These are phyloP conservation scores for Oxygymnocypris stewartii DNA, from an alignment of 2,113 vertebrate genomes.

Conservation along the genomic window DNA sequence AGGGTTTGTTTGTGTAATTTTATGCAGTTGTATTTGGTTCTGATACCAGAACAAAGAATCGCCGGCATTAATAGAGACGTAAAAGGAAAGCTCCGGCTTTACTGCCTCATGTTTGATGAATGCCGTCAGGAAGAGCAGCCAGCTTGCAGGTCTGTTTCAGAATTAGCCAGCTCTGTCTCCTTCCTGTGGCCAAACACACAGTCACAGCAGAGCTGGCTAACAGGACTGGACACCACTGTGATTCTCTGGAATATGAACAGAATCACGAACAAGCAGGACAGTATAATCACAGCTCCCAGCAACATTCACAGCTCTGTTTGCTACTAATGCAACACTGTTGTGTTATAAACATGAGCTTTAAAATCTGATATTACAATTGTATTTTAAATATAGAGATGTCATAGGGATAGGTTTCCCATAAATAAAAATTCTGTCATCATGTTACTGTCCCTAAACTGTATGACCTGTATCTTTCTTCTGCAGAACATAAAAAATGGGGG, in stretches of 20 bases:
- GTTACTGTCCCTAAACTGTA: neutral
- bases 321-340: neutral
- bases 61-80: slow-evolving; percentile 6
- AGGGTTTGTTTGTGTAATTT: neutral
- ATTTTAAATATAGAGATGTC: neutral
- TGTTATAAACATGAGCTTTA: neutral
- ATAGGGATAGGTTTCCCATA: neutral
- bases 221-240: slow-evolving; percentile 17
- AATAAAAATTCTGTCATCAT: neutral
- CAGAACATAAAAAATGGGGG: neutral
- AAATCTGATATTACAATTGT: neutral
- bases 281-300: slow-evolving; percentile 5
- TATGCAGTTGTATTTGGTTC: neutral
- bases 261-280: neutral
- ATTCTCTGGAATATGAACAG: slow-evolving; percentile 17
- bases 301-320: neutral
- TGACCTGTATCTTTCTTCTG: neutral
- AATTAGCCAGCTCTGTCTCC: slow-evolving; percentile 22
- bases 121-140: neutral
- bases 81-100: slow-evolving; percentile 15
- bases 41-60: neutral
- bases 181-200: slow-evolving; percentile 29
- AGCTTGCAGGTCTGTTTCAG: slow-evolving; percentile 22
- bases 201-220: slow-evolving; percentile 17
- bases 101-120: neutral